Percentiles rank a stretch among this genome's conserved stretches.
Evolutionary conservation across 2,888 invertebrate genomes (phyloP).

Genomic region (Drosophila multiciliata): DNA sequence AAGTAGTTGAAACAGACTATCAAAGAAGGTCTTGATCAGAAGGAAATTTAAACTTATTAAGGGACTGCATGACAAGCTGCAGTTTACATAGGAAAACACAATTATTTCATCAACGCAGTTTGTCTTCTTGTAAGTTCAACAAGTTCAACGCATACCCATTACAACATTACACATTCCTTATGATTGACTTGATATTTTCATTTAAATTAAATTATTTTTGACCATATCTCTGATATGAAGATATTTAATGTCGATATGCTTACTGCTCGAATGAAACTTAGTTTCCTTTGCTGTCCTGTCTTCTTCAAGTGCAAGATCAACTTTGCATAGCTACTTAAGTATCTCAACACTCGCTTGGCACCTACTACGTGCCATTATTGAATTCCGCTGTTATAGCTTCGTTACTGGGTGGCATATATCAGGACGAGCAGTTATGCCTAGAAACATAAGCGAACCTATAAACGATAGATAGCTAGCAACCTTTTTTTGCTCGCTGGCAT

Average conservation of each 20-base stretch:
- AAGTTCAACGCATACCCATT: no score
- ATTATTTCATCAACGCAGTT: neutral
- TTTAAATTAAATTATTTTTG: no score
- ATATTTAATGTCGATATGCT: no score
- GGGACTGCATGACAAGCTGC: neutral
- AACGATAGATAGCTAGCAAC: conserved; percentile 30
- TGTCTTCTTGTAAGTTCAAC: neutral
- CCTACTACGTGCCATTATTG: conserved; percentile 24
- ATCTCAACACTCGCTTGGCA: conserved; percentile 31
- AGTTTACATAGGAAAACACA: no score
- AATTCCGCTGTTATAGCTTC: conserved; percentile 35
- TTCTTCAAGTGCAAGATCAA: conserved; percentile 14
- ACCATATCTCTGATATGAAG: no score
- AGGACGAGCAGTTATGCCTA: conserved; percentile 17
- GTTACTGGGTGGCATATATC: conserved; percentile 28
- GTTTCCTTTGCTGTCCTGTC: conserved; percentile 8
- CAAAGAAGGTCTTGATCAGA: no score
- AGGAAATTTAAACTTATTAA: neutral
- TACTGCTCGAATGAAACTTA: conserved; percentile 5
- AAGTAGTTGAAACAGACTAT: no score
- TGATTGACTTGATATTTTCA: no score
- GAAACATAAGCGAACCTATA: conserved; percentile 18
- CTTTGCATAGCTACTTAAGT: conserved; percentile 22
- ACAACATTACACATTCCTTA: no score
- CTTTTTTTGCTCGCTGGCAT: neutral